Evolutionary conservation across 1,140 invertebrate species (phyloP), one percentile per base, ranked within the genome.

Genomic region (Drosophila takahashii): DNA sequence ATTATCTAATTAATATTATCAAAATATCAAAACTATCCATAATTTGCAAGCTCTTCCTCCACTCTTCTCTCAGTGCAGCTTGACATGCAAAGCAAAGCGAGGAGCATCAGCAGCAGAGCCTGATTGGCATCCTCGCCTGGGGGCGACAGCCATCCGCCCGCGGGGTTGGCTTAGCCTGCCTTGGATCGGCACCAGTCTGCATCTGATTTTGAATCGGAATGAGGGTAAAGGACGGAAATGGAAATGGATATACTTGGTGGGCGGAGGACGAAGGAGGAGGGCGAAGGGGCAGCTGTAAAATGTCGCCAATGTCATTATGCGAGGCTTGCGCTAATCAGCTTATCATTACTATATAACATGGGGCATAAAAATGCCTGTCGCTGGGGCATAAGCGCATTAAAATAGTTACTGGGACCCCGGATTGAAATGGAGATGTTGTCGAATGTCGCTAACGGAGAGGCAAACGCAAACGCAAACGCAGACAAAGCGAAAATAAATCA

Each of bases 291-390:
- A 57, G 73, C 57, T 77, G 74, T 71, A 81, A 71, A 87, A 66
- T 83, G 79, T 86, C 74, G 79, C 70, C 75, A 87, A 87, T 83
- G 75, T 72, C 71, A 83, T 89, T 83, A 79, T 71, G 60, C 54
- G 83, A 79, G 60, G 71, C 75, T 77, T 62, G 66, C 75, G 59
- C 76, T 87, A 87, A 87, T 87, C 79, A 87, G 84, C 84, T 86
- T 86, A 86, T 86, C 83, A 87, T 87, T 87, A 87, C 86, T 67
- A 80, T 69, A 77, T 62, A 64, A 69, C 26, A 62, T 62, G 59
- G 53, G 59, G 53, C 53, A 41, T 29, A 41, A 77, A 80, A 86
- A 77, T 77, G 56, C 72, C 67, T 80, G 62, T 85, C 72, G 65
- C 37, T 39, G 32, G 34, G 71, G 56, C 42, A 74, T 70, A 78